Conservation (phyloP, 2,113 vertebrate genomes). For the Boleophthalmus pectinirostris region DNA sequence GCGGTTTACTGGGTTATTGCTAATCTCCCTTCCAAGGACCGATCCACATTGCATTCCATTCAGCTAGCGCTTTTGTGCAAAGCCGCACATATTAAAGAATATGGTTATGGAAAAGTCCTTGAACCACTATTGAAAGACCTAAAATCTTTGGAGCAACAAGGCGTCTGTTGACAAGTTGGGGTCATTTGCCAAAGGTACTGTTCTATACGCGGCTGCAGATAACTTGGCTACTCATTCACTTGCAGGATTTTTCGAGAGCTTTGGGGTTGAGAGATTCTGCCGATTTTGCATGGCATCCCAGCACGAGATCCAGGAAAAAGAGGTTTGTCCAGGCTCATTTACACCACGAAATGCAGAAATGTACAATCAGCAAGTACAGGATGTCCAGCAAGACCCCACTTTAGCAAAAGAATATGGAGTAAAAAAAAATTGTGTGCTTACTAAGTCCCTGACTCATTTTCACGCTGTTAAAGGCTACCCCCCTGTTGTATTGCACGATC, state of each 20-base stretch:
- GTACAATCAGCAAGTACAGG: neutral
- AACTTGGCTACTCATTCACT: conserved; percentile 22
- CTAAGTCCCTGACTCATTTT: neutral
- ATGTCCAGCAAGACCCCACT: neutral
- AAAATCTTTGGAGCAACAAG: conserved; percentile 17
- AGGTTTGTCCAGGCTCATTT: conserved; percentile 5
- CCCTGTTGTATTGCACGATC: neutral
- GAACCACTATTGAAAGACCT: too few species aligned
- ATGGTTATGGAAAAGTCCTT: too few species aligned
- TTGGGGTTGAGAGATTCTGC: conserved; percentile 11
- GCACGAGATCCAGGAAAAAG: neutral
- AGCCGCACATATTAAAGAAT: too few species aligned
- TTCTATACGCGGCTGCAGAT: conserved; percentile 17
- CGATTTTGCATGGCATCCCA: conserved; percentile 10
- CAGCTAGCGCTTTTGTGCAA: too few species aligned
- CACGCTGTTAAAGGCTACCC: neutral
- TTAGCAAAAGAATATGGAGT: neutral
- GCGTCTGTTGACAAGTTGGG: conserved; percentile 15
- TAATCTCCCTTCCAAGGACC: too few species aligned
- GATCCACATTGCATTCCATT: too few species aligned
- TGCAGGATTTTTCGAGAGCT: conserved; percentile 22
- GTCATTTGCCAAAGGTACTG: conserved; percentile 14
- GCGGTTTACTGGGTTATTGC: too few species aligned
- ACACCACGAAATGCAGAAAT: neutral
- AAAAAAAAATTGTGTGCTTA: neutral